Evolutionary conservation across 2,113 vertebrate species (phyloP), one percentile per base, ranked within the genome.

Genomic region (Electrona antarctica): DNA sequence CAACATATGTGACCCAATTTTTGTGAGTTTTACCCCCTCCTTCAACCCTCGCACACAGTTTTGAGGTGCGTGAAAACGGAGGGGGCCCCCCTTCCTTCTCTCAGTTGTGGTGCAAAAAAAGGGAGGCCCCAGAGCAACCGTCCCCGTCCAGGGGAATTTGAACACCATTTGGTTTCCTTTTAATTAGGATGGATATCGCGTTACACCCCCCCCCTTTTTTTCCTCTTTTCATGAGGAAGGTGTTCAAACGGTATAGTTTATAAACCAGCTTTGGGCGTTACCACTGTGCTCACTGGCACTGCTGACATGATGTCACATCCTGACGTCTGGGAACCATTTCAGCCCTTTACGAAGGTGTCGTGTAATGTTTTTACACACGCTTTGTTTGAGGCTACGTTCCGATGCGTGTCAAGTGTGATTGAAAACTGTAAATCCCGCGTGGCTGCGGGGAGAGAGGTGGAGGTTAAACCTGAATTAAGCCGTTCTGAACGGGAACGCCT

Each of bases 221-320:
- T 2, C 8, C 12, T 46, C 58, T 57, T 64, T 48, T 28, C 62
- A 12, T 6, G 12, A 29, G 62, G 13, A 59, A 33, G 71, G 54
- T 51, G 60, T 57, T 46, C 64, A 29, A 63, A 45, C 9, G 49
- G 60, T 15, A 21, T 2, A 13, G 12, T n/a, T n/a, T n/a, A n/a
- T n/a, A n/a, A 71, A 71, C 62, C 51, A 47, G 46, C 59, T n/a
- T n/a, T 7, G 54, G 71, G 62, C 54, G 71, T 64, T 73, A 54
- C 52, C 70, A 46, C 50, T 3, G 54, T 15, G 46, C 45, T 33
- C 71, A 49, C 15, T 51, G 71, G 51, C 67, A 48, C 11, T 61
- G 13, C 9, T 4, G 50, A 21, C 57, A 67, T 77, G 47, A 69
- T 72, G 66, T 78, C 60, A 65, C 70, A 68, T 78, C 54, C 70